Evolutionary conservation across 2,113 vertebrate genomes (phyloP).

Genomic region (Sapayoa aenigma): DNA sequence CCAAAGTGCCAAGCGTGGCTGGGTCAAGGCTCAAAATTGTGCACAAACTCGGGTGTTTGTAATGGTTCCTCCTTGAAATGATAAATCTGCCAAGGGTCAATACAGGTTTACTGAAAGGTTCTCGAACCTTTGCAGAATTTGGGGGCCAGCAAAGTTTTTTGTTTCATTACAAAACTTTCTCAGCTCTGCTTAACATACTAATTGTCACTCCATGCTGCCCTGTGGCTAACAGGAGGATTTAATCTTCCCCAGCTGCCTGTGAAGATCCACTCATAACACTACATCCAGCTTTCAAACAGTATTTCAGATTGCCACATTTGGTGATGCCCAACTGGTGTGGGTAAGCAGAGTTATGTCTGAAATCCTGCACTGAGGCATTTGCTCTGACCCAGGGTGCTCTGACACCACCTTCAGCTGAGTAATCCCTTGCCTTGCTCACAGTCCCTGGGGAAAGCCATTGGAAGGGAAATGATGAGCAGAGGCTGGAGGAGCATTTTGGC

Average conservation of each 20-base stretch:
- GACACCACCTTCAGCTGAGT: neutral
- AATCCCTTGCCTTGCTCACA: neutral
- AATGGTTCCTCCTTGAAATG: conserved; percentile 6
- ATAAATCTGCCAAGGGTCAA: neutral
- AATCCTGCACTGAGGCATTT: neutral
- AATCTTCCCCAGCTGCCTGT: neutral
- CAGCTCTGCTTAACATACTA: conserved; percentile 4
- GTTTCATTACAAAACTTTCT: conserved; percentile 17
- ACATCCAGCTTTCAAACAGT: neutral
- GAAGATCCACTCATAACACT: neutral
- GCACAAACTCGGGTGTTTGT: neutral
- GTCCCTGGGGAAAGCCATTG: neutral
- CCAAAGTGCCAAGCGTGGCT: neutral
- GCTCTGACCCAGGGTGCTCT: neutral
- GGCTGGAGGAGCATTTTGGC: neutral
- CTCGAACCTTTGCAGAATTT: neutral
- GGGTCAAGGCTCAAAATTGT: neutral
- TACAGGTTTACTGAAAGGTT: conserved; percentile 27
- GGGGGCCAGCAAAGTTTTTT: neutral
- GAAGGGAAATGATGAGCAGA: neutral
- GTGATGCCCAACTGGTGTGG: neutral
- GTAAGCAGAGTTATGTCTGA: neutral
- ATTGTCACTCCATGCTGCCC: neutral
- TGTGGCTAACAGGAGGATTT: neutral
- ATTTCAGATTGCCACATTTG: neutral